Base-by-base conservation (phyloP, 2,797 vertebrate genomes). In the Lacerta bilineata region DNA sequence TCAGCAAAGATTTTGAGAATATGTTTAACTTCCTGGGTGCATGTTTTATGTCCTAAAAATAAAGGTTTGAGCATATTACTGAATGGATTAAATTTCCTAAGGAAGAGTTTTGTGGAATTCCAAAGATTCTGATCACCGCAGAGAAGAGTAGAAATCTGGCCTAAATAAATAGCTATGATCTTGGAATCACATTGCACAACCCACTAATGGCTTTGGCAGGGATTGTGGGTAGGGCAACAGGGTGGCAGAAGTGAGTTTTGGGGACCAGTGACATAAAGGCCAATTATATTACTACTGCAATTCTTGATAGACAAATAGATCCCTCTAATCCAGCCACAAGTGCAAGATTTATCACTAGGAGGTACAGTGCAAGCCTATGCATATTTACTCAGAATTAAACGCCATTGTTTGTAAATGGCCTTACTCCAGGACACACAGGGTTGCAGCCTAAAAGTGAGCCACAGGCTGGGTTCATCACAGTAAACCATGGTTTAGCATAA, bases 101-200 rank as follows among this genome's bases (percentile, higher is more conserved):
- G 29, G 85, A 69, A 86, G 64, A 69, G 36, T 79, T 69, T 25
- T 55, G 25, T 80, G 85, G 76, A 61, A 72, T 61, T 59, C 85
- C 36, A 87, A 17, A 33, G 36, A n/a, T 80, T 87, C 33, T 15
- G 7, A 3, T 80, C 64, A 80, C 50, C 59, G 3, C 46, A 41
- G 36, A 23, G 36, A 71, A 80, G n/a, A 43, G 27, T 8, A 76
- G 74, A 55, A 33, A 86, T 80, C 2, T 87, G 77, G 33, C 23
- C n/a, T 87, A 64, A 87, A 79, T 80, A 80, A 87, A 71, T 43
- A 71, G 55, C 39, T 69, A 50, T 71, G 46, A 71, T 59, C 39
- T n/a, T 29, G 39, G 64, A 43, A 46, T 66, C 33, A 55, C 29
- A 71, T 80, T 80, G 15, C 46, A 10, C 13, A 6, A 39, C 27